These are phyloP conservation scores for Tokudaia tokunoshimensis DNA, from an alignment of 2,797 vertebrate species.

Conservation along the genomic window DNA sequence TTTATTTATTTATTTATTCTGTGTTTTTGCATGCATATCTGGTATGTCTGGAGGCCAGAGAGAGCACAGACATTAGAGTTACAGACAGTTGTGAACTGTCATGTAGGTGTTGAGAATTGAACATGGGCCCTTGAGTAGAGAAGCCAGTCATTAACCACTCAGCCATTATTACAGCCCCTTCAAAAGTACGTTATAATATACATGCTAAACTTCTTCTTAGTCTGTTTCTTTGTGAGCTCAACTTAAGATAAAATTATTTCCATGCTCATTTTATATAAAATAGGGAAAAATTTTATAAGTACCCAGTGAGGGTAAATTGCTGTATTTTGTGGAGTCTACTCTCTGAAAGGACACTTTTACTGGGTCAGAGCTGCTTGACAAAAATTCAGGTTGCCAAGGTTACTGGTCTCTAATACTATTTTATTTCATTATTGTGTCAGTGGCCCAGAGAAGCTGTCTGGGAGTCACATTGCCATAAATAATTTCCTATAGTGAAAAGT, in stretches of 20 bases:
- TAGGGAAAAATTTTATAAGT: constrained; percentile 47
- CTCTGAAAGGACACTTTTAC: constrained; percentile 56
- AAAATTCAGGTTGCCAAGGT: constrained; percentile 61
- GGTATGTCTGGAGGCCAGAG: not conserved
- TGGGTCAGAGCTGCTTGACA: constrained; percentile 64
- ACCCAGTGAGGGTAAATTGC: constrained; percentile 54
- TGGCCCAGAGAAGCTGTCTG: not conserved
- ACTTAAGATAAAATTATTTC: constrained; percentile 23
- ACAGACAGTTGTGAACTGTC: not conserved
- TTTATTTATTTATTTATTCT: not conserved
- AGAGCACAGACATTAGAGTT: not conserved
- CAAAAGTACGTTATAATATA: not conserved
- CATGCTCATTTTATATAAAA: constrained; percentile 64
- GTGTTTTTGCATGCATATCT: not conserved
- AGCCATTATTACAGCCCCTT: not conserved
- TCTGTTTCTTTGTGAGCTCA: constrained; percentile 21
- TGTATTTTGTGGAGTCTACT: constrained; percentile 53
- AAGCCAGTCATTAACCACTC: not conserved
- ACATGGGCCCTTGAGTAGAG: not conserved
- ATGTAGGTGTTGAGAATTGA: not conserved
- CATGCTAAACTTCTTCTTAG: constrained; percentile 50
- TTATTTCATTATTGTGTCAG: constrained; percentile 58
- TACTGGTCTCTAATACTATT: constrained; percentile 51
- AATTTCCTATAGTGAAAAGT: constrained; percentile 61
- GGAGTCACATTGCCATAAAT: constrained; percentile 29